These are phyloP conservation scores for Hormaphis cornu DNA, from an alignment of 1,140 invertebrate species.

Conservation along the genomic window DNA sequence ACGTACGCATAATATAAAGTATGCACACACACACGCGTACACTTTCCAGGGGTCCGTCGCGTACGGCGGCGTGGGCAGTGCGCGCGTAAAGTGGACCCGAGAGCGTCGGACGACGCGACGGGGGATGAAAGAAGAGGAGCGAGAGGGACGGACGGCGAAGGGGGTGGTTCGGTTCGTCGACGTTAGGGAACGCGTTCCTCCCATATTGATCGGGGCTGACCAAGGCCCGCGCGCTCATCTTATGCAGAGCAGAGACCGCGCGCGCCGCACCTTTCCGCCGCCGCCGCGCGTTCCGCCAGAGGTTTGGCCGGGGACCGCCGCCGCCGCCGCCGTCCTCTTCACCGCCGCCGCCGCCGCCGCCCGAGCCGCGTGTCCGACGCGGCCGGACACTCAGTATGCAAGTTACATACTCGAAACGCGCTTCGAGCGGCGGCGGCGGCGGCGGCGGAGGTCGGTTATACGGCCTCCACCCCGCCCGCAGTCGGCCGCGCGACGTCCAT, in stretches of 20 bases:
- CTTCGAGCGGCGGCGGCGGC: too few species aligned
- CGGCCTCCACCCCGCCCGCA: neutral
- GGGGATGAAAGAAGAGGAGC: neutral
- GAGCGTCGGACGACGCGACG: constrained; percentile 10
- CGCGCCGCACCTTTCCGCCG: constrained; percentile 7
- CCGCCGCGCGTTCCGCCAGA: constrained; percentile 12
- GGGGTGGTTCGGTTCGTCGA: constrained; percentile 29
- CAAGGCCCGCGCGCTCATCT: constrained; percentile 32
- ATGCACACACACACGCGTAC: neutral
- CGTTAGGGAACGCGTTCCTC: constrained; percentile 31
- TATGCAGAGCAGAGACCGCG: constrained; percentile 31
- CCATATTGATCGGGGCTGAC: constrained; percentile 32
- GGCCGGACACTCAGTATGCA: constrained; percentile 31
- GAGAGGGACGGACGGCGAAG: neutral
- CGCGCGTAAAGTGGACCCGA: constrained; percentile 32
- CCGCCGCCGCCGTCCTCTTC: neutral
- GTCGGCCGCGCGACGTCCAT: constrained; percentile 22
- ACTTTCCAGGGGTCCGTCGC: constrained; percentile 14
- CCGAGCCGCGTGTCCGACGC: constrained; percentile 19
- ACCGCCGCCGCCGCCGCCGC: neutral
- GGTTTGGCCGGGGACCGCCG: constrained; percentile 30
- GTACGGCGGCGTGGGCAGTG: constrained; percentile 4
- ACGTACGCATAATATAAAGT: neutral
- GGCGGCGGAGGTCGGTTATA: neutral
- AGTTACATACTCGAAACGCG: constrained; percentile 32